These are phyloP conservation scores for Phyllotreta cruciferae DNA, from an alignment of 2,888 invertebrate species.

Conservation along the genomic window DNA sequence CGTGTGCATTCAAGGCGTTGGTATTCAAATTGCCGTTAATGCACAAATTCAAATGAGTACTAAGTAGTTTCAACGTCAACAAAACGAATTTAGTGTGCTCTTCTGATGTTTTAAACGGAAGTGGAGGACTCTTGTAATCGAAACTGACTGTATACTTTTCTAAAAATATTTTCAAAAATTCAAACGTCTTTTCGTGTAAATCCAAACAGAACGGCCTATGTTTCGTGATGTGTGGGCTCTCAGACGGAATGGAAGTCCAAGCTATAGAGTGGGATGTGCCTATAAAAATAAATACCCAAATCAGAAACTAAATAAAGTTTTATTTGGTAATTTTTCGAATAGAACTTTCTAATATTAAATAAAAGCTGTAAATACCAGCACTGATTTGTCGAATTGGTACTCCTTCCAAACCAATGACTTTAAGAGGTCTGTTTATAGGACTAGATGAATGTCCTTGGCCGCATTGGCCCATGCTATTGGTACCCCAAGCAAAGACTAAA, in stretches of 20 bases:
- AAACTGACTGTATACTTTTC: slow-evolving; percentile 66
- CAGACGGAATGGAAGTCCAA: slow-evolving; percentile 64
- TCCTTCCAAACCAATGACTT: slow-evolving; percentile 65
- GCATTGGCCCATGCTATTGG: slow-evolving; percentile 71
- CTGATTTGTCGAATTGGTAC: slow-evolving; percentile 67
- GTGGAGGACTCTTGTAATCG: slow-evolving; percentile 57
- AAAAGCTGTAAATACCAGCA: slow-evolving; percentile 61
- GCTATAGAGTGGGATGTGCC: slow-evolving; percentile 69
- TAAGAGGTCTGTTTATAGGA: slow-evolving; percentile 65
- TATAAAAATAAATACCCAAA: slow-evolving; percentile 33
- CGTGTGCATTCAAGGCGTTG: slow-evolving; percentile 63
- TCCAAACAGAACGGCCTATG: slow-evolving; percentile 70
- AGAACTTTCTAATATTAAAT: not conserved
- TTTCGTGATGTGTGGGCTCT: slow-evolving; percentile 64
- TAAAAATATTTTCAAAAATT: slow-evolving; percentile 63
- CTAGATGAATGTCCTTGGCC: slow-evolving; percentile 69
- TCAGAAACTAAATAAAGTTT: not conserved
- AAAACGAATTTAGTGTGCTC: slow-evolving; percentile 67
- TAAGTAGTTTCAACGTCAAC: slow-evolving; percentile 65
- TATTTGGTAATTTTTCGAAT: not conserved
- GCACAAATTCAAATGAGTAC: slow-evolving; percentile 67
- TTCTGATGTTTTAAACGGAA: slow-evolving; percentile 60
- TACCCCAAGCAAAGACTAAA: slow-evolving; percentile 67
- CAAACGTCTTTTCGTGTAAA: slow-evolving; percentile 67
- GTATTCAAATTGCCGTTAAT: slow-evolving; percentile 62